Evolutionary conservation across 2,888 invertebrate genomes (phyloP).

Genomic region (Drosophila neotestacea): DNA sequence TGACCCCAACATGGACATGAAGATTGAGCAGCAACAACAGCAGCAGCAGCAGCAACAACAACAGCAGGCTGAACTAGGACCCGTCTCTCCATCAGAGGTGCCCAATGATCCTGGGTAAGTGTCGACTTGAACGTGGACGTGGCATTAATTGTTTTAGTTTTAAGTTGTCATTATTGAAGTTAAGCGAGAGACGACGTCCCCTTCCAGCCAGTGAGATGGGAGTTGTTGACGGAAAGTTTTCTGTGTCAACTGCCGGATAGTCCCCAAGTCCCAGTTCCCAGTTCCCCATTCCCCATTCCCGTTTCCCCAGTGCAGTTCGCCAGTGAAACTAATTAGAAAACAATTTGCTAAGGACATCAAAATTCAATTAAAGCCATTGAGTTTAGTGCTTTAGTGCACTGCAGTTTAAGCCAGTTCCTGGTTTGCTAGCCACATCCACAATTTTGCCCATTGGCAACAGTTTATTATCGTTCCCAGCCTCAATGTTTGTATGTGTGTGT

Average conservation of each 20-base stretch:
- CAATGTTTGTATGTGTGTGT: conserved; percentile 37
- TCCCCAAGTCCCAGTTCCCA: neutral
- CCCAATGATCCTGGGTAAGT: conserved; percentile 97
- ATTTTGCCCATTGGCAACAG: conserved; percentile 61
- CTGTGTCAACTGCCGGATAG: conserved; percentile 66
- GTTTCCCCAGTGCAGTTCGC: conserved; percentile 16
- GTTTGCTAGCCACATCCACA: conserved; percentile 4
- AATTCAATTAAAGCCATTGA: conserved; percentile 80
- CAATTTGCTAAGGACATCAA: conserved; percentile 81
- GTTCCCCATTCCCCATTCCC: neutral
- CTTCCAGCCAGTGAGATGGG: neutral
- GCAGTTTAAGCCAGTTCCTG: conserved; percentile 37
- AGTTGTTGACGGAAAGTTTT: conserved; percentile 76
- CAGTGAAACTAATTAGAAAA: conserved; percentile 78
- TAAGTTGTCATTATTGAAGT: conserved; percentile 73
- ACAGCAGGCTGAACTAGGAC: conserved; percentile 87
- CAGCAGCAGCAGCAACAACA: conserved; percentile 60
- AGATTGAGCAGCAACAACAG: conserved; percentile 80
- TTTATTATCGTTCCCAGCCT: conserved; percentile 63
- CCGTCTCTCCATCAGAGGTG: conserved; percentile 94
- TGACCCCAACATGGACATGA: conserved; percentile 80
- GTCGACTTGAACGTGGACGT: conserved; percentile 55
- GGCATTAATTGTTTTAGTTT: conserved; percentile 81
- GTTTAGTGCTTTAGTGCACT: conserved; percentile 74
- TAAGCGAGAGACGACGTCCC: conserved; percentile 16